A percentile compares a stretch with the other conserved stretches of the same genome.
phyloP scores from a whole-genome alignment of 2,888 invertebrate species.

The Watsonalla binaria region DNA sequence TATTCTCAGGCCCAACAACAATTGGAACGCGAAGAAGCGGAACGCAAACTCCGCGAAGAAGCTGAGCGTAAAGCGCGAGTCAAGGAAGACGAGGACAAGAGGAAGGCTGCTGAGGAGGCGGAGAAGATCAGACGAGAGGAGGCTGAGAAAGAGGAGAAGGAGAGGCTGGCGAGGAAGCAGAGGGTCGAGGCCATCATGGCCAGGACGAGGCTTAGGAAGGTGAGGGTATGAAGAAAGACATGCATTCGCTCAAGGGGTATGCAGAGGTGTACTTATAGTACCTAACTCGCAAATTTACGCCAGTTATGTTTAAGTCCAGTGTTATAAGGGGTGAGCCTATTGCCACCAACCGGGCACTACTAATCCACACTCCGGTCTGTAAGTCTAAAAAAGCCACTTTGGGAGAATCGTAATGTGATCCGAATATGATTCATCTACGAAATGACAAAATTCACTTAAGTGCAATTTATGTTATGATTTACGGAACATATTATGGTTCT shows the following conservation, averaged over 20 bases:
- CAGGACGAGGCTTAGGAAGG: slow-evolving; percentile 83
- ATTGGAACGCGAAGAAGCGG: slow-evolving; percentile 82
- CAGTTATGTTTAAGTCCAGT: no score
- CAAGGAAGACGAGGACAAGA: slow-evolving; percentile 84
- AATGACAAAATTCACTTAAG: no score
- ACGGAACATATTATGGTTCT: no score
- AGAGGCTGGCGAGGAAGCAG: slow-evolving; percentile 91
- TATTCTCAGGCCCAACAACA: slow-evolving; percentile 69
- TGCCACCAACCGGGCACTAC: not conserved
- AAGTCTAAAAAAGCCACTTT: no score
- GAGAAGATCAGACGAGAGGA: slow-evolving; percentile 90
- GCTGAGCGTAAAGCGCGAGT: slow-evolving; percentile 81
- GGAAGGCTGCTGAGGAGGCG: slow-evolving; percentile 90
- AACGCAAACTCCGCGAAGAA: slow-evolving; percentile 86
- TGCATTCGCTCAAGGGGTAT: no score
- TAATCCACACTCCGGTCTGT: slow-evolving; percentile 6
- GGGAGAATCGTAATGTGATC: no score
- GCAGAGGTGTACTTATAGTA: not conserved
- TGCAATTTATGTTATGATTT: no score
- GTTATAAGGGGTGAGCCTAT: no score
- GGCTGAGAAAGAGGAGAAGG: slow-evolving; percentile 93
- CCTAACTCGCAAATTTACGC: not conserved
- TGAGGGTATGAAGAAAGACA: slow-evolving; percentile 9
- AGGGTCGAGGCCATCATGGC: slow-evolving; percentile 96
- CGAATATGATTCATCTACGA: no score